A percentile compares a stretch with the other conserved stretches of the same genome.
These are phyloP conservation scores for Taenaris catops DNA, from an alignment of 2,888 invertebrate species.

Conservation along the genomic window DNA sequence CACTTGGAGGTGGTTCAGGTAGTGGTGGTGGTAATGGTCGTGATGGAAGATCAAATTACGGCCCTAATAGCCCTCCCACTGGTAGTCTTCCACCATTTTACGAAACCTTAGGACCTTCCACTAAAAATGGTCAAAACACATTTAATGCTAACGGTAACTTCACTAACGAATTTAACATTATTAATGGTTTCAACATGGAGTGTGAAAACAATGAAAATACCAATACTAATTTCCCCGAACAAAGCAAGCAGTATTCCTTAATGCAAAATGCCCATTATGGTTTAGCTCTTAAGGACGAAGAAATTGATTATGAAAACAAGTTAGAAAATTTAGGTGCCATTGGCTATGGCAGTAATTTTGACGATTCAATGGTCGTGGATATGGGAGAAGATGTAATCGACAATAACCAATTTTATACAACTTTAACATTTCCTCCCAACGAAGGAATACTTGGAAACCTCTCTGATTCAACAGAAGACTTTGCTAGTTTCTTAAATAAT, in stretches of 20 bases:
- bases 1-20: constrained; percentile 84
- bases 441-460: constrained; percentile 89
- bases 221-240: constrained; percentile 62
- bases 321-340: constrained; percentile 84
- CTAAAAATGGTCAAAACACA: constrained; percentile 87
- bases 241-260: constrained; percentile 87
- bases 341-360: constrained; percentile 83
- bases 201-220: constrained; percentile 85
- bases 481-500: constrained; percentile 87
- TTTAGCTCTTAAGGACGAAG: constrained; percentile 88
- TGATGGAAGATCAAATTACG: constrained; percentile 91
- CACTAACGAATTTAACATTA: constrained; percentile 83
- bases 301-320: constrained; percentile 88
- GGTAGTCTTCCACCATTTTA: constrained; percentile 94
- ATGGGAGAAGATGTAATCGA: constrained; percentile 89
- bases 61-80: constrained; percentile 92
- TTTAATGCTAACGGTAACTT: constrained; percentile 85
- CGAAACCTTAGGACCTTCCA: constrained; percentile 83
- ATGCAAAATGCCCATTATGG: constrained; percentile 92
- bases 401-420: constrained; percentile 90
- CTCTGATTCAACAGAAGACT: constrained; percentile 89
- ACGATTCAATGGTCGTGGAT: constrained; percentile 92
- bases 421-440: constrained; percentile 88
- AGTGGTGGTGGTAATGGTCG: constrained; percentile 90
- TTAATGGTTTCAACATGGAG: constrained; percentile 87